Conservation (phyloP, 2,113 vertebrate species). For the Labrus mixtus region DNA sequence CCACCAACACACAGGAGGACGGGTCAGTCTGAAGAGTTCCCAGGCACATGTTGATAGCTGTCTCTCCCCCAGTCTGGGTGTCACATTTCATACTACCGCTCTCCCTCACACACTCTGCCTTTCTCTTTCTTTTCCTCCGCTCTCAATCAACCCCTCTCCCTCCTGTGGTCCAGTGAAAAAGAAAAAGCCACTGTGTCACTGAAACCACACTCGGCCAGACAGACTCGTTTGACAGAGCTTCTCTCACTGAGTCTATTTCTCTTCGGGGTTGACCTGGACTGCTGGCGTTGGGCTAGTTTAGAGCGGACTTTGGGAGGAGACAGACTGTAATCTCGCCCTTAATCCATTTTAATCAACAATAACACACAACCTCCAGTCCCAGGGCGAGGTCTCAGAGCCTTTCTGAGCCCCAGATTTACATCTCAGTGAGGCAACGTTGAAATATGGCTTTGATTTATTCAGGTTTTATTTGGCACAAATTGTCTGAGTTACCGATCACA, state of each 20-base stretch:
- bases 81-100: constrained; percentile 15
- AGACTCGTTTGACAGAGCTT: constrained; percentile 63
- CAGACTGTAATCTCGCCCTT: constrained; percentile 76
- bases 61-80: constrained; percentile 19
- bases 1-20: constrained; percentile 7
- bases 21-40: constrained; percentile 25
- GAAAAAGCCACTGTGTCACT: constrained; percentile 64
- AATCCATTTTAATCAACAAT: constrained; percentile 86
- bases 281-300: constrained; percentile 70
- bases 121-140: constrained; percentile 4
- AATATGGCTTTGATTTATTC: constrained; percentile 85
- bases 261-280: constrained; percentile 60
- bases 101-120: constrained; percentile 4
- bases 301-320: constrained; percentile 77
- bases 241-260: constrained; percentile 71
- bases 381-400: constrained; percentile 69
- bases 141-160: constrained; percentile 54
- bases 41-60: constrained; percentile 23
- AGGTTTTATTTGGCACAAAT: constrained; percentile 84
- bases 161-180: constrained; percentile 52
- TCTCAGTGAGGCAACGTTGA: constrained; percentile 72
- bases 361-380: constrained; percentile 78
- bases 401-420: constrained; percentile 80
- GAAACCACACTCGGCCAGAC: constrained; percentile 66
- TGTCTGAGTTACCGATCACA: constrained; percentile 75